Evolutionary conservation across 2,797 vertebrate species (phyloP).

Genomic region (Amblyopsis hoosieri): DNA sequence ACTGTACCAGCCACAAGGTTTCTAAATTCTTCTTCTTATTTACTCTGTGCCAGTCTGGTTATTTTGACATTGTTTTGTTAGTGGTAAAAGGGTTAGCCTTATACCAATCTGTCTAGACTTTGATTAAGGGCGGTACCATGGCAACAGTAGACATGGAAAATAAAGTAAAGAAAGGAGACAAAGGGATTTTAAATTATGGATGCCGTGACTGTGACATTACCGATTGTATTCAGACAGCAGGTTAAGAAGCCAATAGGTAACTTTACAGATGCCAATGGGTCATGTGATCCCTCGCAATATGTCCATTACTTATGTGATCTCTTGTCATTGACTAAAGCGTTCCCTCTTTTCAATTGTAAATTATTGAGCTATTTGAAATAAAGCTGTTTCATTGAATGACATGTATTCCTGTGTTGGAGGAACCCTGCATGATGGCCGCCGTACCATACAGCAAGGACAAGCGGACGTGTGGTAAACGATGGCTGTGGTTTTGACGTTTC

Average conservation of each 20-base stretch:
- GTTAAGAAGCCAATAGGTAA: no score
- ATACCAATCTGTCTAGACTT: slow-evolving; percentile 54
- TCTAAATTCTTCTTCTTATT: slow-evolving; percentile 28
- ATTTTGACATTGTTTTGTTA: slow-evolving; percentile 31
- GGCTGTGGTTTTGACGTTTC: slow-evolving; percentile 30
- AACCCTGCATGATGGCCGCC: slow-evolving; percentile 12
- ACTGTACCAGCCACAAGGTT: slow-evolving; percentile 7
- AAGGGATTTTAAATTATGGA: slow-evolving; percentile 7
- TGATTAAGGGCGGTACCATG: slow-evolving; percentile 35
- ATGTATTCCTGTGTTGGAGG: slow-evolving; percentile 7
- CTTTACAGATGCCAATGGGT: no score
- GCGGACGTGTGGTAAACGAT: slow-evolving; percentile 53
- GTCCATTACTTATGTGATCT: no score
- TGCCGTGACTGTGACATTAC: no score
- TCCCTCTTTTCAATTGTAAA: no score
- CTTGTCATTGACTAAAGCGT: no score
- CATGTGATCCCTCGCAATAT: no score
- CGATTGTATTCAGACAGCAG: no score
- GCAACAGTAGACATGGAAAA: slow-evolving; percentile 52
- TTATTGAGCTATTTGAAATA: no score
- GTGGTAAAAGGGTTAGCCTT: slow-evolving; percentile 48
- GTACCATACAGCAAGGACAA: slow-evolving; percentile 33
- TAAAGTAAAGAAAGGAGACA: slow-evolving; percentile 17
- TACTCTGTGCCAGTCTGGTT: background rate
- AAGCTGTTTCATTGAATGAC: slow-evolving; percentile 4